Evolutionary conservation across 2,888 invertebrate genomes (phyloP).

Genomic region (Julus scandinavius): DNA sequence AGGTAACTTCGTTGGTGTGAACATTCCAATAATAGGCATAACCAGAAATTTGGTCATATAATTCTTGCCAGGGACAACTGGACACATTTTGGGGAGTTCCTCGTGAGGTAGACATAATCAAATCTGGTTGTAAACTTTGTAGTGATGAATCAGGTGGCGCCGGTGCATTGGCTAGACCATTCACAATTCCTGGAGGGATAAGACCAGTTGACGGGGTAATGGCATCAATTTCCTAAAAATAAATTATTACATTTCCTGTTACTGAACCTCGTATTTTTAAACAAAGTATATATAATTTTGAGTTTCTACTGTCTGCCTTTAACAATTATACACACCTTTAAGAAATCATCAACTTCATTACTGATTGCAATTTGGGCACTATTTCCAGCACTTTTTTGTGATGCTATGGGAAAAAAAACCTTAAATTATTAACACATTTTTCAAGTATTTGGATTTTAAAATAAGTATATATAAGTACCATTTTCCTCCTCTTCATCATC

Average conservation of each 20-base stretch:
- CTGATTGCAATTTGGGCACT: conserved; percentile 46
- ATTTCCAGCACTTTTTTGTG: conserved; percentile 5
- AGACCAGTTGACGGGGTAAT: conserved; percentile 19
- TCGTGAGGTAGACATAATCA: neutral
- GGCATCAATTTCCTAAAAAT: conserved; percentile 54
- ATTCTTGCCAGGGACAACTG: conserved; percentile 72
- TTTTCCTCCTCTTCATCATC: conserved; percentile 54
- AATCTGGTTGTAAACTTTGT: neutral
- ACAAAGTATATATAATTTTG: no score
- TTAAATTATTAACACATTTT: neutral
- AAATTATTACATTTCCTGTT: neutral
- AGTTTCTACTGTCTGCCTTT: no score
- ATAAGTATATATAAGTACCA: neutral
- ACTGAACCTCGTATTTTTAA: no score
- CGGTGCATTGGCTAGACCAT: neutral
- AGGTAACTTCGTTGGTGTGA: conserved; percentile 74
- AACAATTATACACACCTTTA: conserved; percentile 51
- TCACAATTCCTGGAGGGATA: neutral
- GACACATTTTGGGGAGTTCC: neutral
- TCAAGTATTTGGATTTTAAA: neutral
- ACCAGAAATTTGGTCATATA: conserved; percentile 72
- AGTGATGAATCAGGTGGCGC: neutral
- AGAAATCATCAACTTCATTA: conserved; percentile 56
- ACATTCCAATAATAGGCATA: conserved; percentile 76
- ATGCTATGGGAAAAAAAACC: neutral